Evolutionary conservation across 2,113 vertebrate genomes (phyloP).

Genomic region (Brachypodius melanocephalos): DNA sequence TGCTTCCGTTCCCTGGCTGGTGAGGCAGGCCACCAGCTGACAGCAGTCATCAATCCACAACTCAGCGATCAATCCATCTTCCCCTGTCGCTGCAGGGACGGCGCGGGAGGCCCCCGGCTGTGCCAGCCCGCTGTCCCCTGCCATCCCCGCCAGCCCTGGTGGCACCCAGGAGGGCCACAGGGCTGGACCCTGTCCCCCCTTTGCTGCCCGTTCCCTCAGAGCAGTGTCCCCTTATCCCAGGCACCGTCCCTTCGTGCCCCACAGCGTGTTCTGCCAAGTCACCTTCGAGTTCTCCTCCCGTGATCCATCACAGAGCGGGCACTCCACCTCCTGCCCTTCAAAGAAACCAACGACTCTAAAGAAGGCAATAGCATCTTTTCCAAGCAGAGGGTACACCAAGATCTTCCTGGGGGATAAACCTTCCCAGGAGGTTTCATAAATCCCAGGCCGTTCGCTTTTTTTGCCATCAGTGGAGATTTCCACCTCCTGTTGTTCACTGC

Average conservation of each 20-base stretch:
- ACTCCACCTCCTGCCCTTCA: neutral
- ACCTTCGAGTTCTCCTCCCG: fast-evolving
- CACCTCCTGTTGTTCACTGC: neutral
- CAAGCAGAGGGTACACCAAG: neutral
- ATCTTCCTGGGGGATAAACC: neutral
- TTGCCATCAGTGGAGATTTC: neutral
- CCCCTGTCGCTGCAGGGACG: neutral
- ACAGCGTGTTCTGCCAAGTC: fast-evolving
- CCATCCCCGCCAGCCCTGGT: fast-evolving
- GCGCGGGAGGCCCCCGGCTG: neutral
- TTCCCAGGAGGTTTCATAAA: neutral
- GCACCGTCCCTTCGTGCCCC: fast-evolving
- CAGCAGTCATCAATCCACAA: constrained; percentile 56
- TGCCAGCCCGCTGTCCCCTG: neutral
- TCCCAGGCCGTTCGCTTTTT: neutral
- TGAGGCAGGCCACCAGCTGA: constrained; percentile 55
- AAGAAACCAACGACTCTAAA: neutral
- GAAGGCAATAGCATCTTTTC: neutral
- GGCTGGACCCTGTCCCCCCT: fast-evolving
- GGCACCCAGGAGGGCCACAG: neutral
- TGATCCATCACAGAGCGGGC: neutral
- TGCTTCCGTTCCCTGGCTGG: constrained; percentile 49
- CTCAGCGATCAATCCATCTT: constrained; percentile 58
- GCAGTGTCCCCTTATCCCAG: fast-evolving
- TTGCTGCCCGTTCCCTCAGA: fast-evolving